Percentiles rank a stretch among this genome's conserved stretches.
phyloP scores from a whole-genome alignment of 2,797 vertebrate genomes.

The Myoxocephalus aenaeus region DNA sequence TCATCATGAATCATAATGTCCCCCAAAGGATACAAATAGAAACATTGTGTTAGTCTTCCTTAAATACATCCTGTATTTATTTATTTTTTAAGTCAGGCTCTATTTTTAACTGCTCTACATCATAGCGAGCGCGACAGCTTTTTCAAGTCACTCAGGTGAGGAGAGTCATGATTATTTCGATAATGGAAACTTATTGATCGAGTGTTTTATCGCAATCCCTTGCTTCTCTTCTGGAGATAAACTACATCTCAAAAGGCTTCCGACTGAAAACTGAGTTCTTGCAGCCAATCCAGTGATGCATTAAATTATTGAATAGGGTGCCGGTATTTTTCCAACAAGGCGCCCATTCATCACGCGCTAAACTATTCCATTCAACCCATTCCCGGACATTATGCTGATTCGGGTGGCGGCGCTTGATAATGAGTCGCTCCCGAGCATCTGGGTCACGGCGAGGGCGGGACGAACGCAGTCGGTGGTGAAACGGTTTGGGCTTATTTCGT shows the following conservation, averaged over 20 bases:
- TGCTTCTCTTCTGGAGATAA: background rate
- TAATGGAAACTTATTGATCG: background rate
- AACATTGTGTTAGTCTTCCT: background rate
- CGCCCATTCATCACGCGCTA: slow-evolving; percentile 44
- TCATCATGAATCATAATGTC: background rate
- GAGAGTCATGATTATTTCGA: background rate
- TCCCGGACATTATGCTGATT: slow-evolving; percentile 35
- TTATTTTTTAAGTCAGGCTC: background rate
- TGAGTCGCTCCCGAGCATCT: slow-evolving; percentile 24
- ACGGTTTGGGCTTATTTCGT: slow-evolving; percentile 9
- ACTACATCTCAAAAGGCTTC: background rate
- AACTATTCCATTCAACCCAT: slow-evolving; percentile 33
- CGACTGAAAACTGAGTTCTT: slow-evolving; percentile 4
- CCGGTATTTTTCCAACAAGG: slow-evolving; percentile 40
- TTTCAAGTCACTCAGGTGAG: background rate
- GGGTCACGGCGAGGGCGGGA: slow-evolving; percentile 4
- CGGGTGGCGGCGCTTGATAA: slow-evolving; percentile 20
- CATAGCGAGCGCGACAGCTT: background rate
- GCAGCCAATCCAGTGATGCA: slow-evolving; percentile 12
- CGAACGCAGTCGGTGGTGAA: slow-evolving; percentile 4
- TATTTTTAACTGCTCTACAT: background rate
- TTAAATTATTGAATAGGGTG: slow-evolving; percentile 29
- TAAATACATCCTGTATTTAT: background rate
- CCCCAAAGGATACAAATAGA: background rate
- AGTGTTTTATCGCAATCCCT: background rate